Evolutionary conservation across 2,797 vertebrate genomes (phyloP).

Genomic region (Myripristis murdjan): DNA sequence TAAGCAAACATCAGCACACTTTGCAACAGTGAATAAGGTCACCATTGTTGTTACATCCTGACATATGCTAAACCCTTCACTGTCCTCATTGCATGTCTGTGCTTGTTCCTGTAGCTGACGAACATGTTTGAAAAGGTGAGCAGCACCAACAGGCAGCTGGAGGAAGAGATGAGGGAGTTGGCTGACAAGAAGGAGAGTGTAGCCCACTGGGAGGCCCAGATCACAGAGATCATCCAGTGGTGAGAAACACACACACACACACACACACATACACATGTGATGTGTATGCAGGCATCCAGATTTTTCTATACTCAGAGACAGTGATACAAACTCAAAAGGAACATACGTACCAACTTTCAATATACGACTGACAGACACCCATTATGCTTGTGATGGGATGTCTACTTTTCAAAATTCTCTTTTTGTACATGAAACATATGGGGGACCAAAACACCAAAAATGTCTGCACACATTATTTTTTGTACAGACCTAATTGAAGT

Average conservation of each 20-base stretch:
- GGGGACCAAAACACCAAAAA: no score
- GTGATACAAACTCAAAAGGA: no score
- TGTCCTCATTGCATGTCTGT: no score
- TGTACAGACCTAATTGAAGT: no score
- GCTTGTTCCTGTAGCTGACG: constrained; percentile 84
- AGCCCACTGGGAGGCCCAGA: constrained; percentile 98
- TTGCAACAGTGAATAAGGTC: constrained; percentile 40
- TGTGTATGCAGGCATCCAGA: neutral
- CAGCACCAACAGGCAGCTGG: constrained; percentile 90
- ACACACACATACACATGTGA: constrained; percentile 10
- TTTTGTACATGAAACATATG: no score
- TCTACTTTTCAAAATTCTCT: no score
- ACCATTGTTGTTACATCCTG: neutral
- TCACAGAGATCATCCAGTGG: constrained; percentile 99
- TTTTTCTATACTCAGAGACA: no score
- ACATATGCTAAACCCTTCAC: no score
- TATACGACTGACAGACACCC: no score
- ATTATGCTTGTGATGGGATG: no score
- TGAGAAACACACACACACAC: constrained; percentile 78
- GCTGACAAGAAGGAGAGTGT: constrained; percentile 98
- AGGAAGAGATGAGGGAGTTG: constrained; percentile 95
- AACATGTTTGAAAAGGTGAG: constrained; percentile 90
- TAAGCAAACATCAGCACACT: constrained; percentile 33
- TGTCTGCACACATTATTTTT: no score
- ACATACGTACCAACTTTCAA: no score